These are phyloP conservation scores for Dioctria linearis DNA, from an alignment of 2,888 invertebrate species.

Conservation along the genomic window DNA sequence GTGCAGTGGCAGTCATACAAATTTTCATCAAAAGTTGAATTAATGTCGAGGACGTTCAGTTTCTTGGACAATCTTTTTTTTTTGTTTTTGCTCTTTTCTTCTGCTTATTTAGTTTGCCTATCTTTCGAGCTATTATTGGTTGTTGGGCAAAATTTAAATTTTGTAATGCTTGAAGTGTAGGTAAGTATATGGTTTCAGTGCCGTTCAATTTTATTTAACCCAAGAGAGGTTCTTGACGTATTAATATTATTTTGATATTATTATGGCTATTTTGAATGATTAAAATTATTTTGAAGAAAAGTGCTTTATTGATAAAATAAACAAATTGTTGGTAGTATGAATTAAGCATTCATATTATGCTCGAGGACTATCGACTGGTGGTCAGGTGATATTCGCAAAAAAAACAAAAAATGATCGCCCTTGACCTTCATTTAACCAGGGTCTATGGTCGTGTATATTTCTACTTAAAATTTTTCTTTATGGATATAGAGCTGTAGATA, in stretches of 20 bases:
- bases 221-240: too few species aligned
- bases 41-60: constrained; percentile 52
- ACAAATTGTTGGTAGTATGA: too few species aligned
- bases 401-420: background rate
- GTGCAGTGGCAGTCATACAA: background rate
- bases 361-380: too few species aligned
- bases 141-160: too few species aligned
- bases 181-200: too few species aligned
- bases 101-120: background rate
- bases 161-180: too few species aligned
- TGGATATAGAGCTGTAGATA: background rate
- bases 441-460: background rate
- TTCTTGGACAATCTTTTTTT: constrained; percentile 37
- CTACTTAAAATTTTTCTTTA: background rate
- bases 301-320: too few species aligned
- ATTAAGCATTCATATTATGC: too few species aligned
- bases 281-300: too few species aligned
- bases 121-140: background rate
- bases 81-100: constrained; percentile 1
- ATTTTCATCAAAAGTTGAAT: constrained; percentile 20
- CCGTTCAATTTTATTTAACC: too few species aligned
- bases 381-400: background rate
- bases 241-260: too few species aligned
- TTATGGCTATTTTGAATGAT: background rate
- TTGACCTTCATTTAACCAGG: background rate